A percentile compares a stretch with the other conserved stretches of the same genome.
phyloP scores from a whole-genome alignment of 2,888 invertebrate species.

The Thelaira solivaga region DNA sequence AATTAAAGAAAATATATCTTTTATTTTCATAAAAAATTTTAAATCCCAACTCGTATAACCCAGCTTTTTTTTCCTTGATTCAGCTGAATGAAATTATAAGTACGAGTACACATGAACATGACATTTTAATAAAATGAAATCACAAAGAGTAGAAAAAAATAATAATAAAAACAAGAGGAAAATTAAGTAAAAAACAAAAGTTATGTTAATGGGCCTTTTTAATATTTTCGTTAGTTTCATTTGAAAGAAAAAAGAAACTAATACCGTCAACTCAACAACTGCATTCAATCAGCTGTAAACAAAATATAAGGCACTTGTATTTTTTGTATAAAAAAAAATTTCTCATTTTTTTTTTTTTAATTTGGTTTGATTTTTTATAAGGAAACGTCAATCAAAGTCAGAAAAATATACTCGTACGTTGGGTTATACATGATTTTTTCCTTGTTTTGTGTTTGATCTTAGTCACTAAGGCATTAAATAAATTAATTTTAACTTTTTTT shows the following conservation, averaged over 20 bases:
- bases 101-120: constrained; percentile 35
- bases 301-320: constrained; percentile 47
- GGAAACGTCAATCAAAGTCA: constrained; percentile 61
- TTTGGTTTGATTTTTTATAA: constrained; percentile 23
- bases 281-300: constrained; percentile 29
- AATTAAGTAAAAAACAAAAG: constrained; percentile 55
- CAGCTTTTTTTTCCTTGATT: background rate
- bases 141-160: constrained; percentile 3
- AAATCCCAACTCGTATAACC: background rate
- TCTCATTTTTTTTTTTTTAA: background rate
- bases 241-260: constrained; percentile 29
- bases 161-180: background rate
- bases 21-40: background rate
- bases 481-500: too few species aligned
- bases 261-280: constrained; percentile 32
- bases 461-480: constrained; percentile 23
- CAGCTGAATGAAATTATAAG: constrained; percentile 14
- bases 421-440: background rate
- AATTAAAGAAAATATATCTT: background rate
- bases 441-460: constrained; percentile 27
- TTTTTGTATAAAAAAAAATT: too few species aligned
- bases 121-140: constrained; percentile 46
- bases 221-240: constrained; percentile 17
- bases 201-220: constrained; percentile 50
- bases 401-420: constrained; percentile 19